Evolutionary conservation across 2,888 invertebrate genomes (phyloP), one percentile per base, ranked within the genome.

Genomic region (Caenorhabditis panamensis): DNA sequence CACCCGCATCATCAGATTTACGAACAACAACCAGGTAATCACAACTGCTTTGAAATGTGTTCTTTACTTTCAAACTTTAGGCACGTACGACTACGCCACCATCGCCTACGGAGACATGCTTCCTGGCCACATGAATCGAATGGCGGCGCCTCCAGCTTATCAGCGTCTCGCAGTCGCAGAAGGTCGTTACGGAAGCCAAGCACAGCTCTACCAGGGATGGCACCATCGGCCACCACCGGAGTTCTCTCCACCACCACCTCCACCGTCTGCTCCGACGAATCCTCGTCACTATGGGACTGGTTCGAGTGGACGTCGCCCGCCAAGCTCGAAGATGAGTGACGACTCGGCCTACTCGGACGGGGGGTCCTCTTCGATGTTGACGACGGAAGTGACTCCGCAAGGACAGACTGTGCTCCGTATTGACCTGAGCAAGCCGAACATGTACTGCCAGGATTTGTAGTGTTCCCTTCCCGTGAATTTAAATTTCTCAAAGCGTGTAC

Each of bases 261-360:
- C 82, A 28, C 54, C 80, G 26, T 28, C 28, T 26, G 58, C 24
- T 2, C 53, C 66, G 24, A 18, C 77, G 18, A 58, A 64, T 24
- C 63, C 54, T 1, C 63, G 71, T 16, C 49, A 67, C 6, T 82
- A 76, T 54, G 76, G 69, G 0, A 77, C 63, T 44, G 71, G 75
- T 20, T 66, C 82, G 9, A 66, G 78, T 18, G 66, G 72, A 31
- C 53, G 84, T 11, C 82, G 84, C 2, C 82, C 85, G 5, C 84
- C 84, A 13, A 82, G 82, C 51, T 82, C 81, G 36, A 84, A 84
- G 26, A 82, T 85, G 82, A 83, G 84, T 41, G 88, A 88, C 68
- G 88, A 88, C 68, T 87, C 87, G n/a, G 87, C 86, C 22, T 88
- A 88, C 64, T 87, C 86, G 28, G 88, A 88, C 49, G 83, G 82